phyloP scores from a whole-genome alignment of 2,113 vertebrate genomes.

The Vidua chalybeata region DNA sequence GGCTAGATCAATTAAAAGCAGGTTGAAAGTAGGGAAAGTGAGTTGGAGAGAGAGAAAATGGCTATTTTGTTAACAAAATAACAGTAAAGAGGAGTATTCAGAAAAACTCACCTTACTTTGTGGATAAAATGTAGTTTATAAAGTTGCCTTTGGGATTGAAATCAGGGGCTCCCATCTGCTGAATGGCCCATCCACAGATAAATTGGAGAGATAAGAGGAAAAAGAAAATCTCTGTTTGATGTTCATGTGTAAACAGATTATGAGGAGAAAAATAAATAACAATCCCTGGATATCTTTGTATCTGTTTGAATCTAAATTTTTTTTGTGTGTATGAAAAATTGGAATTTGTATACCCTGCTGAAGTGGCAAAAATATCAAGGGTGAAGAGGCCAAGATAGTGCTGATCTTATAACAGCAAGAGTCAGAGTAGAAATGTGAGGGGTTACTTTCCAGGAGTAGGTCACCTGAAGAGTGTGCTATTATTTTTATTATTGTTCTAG shows the following conservation, averaged over 20 bases:
- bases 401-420: not conserved
- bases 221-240: not conserved
- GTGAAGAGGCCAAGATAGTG: not conserved
- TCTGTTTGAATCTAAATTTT: not conserved
- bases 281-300: not conserved
- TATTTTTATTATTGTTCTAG: not conserved
- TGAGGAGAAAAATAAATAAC: not conserved
- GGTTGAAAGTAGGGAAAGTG: not conserved
- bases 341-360: not conserved
- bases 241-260: not conserved
- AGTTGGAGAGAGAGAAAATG: not conserved
- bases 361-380: not conserved
- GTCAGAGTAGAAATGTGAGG: not conserved
- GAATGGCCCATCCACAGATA: not conserved
- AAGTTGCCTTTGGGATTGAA: not conserved
- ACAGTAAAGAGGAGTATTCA: not conserved
- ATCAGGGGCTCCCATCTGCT: not conserved
- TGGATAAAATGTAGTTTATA: not conserved
- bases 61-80: not conserved
- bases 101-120: not conserved
- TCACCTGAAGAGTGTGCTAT: not conserved
- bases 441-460: not conserved
- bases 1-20: not conserved
- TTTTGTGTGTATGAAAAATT: not conserved
- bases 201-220: not conserved